Conservation (phyloP, 2,888 invertebrate genomes). For the Molanna angustata region DNA sequence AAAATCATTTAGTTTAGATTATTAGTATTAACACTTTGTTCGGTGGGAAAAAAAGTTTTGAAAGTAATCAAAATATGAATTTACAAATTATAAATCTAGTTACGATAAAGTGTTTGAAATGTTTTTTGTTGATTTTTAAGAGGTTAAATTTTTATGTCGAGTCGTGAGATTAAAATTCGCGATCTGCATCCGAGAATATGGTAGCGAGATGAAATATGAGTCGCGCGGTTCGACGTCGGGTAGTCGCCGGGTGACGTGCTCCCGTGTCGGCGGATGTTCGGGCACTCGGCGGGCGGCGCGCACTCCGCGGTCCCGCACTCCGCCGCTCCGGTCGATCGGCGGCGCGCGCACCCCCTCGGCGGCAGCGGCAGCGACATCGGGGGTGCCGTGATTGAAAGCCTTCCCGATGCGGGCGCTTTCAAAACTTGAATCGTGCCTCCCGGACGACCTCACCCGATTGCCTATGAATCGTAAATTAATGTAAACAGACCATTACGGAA, state of each 20-base stretch:
- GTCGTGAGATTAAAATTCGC: too few species aligned
- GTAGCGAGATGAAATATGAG: slow-evolving; percentile 9
- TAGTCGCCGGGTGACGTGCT: slow-evolving; percentile 18
- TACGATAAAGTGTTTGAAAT: too few species aligned
- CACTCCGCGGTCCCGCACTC: slow-evolving; percentile 12
- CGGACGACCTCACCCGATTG: slow-evolving; percentile 21
- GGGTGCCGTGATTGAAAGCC: slow-evolving; percentile 26
- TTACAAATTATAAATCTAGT: too few species aligned
- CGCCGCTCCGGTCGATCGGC: slow-evolving; percentile 28
- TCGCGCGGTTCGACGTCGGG: slow-evolving; percentile 6
- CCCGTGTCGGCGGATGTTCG: slow-evolving; percentile 21
- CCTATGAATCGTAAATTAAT: slow-evolving; percentile 29
- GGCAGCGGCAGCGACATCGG: slow-evolving; percentile 8
- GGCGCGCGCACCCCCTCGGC: slow-evolving; percentile 25
- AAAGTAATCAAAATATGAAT: too few species aligned
- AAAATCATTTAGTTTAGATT: too few species aligned
- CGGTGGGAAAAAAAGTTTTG: too few species aligned
- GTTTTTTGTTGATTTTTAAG: too few species aligned
- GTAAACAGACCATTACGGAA: slow-evolving; percentile 20
- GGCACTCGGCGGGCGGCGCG: slow-evolving; percentile 15
- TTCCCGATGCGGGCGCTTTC: slow-evolving; percentile 27
- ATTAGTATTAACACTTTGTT: too few species aligned
- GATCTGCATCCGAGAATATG: too few species aligned
- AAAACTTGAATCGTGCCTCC: slow-evolving; percentile 24
- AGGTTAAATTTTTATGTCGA: too few species aligned